phyloP scores from a whole-genome alignment of 1,140 invertebrate genomes.

The Drosophila equinoxialis region DNA sequence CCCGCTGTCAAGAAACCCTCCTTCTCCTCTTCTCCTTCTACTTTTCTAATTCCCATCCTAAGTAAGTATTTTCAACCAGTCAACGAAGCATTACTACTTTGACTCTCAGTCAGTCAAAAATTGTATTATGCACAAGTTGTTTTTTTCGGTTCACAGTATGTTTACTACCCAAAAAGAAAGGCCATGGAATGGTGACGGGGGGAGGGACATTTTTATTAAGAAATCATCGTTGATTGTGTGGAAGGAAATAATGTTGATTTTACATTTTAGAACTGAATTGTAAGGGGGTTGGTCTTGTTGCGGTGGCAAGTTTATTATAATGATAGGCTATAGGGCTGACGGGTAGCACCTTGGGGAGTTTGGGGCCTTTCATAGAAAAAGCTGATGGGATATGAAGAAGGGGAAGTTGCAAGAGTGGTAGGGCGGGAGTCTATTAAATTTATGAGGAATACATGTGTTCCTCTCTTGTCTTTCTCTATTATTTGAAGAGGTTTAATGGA shows the following conservation, averaged over 20 bases:
- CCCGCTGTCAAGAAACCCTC: not conserved
- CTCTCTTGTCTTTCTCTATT: conserved; percentile 18
- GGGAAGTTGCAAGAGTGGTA: not conserved
- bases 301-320: conserved; percentile 75
- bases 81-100: conserved; percentile 76
- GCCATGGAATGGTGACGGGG: conserved; percentile 14
- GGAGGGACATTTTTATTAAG: conserved; percentile 76
- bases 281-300: conserved; percentile 47
- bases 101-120: conserved; percentile 70
- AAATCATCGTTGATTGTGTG: conserved; percentile 81
- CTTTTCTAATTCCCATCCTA: conserved; percentile 5
- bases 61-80: conserved; percentile 47
- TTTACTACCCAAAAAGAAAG: conserved; percentile 23
- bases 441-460: conserved; percentile 51
- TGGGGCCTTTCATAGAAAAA: conserved; percentile 5
- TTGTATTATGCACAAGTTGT: conserved; percentile 77
- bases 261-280: conserved; percentile 54
- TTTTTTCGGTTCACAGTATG: conserved; percentile 41
- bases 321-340: conserved; percentile 65
- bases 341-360: conserved; percentile 53
- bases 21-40: not conserved
- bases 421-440: conserved; percentile 57
- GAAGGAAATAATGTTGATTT: conserved; percentile 81
- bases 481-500: conserved; percentile 57
- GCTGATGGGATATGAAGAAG: not conserved